Evolutionary conservation across 2,113 vertebrate genomes (phyloP).

Genomic region (Asarcornis scutulata): DNA sequence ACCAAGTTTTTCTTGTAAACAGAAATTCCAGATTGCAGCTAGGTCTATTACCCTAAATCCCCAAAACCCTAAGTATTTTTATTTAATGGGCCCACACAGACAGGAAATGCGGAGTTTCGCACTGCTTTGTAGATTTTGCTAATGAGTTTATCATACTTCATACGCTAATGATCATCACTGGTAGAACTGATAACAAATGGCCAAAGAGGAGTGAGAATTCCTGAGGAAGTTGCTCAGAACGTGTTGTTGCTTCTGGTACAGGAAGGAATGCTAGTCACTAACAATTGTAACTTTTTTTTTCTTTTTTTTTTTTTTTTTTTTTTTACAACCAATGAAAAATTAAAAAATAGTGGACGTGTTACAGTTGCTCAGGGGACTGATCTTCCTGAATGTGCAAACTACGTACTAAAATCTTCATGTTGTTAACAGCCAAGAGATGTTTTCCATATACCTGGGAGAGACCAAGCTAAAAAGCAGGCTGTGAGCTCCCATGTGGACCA

Average conservation of each 20-base stretch:
- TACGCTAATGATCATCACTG: slow-evolving; percentile 29
- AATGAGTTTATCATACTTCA: slow-evolving; percentile 40
- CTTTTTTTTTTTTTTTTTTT: neutral
- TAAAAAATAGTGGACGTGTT: neutral
- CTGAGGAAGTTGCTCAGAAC: slow-evolving; percentile 67
- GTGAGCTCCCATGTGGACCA: neutral
- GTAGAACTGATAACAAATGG: slow-evolving; percentile 62
- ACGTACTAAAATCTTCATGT: neutral
- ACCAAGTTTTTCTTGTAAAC: neutral
- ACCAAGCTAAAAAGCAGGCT: neutral
- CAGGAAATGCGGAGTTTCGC: slow-evolving; percentile 20
- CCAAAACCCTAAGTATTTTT: neutral
- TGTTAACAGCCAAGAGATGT: neutral
- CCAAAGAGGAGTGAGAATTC: slow-evolving; percentile 65
- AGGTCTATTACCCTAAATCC: neutral
- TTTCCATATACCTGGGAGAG: neutral
- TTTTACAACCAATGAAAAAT: neutral
- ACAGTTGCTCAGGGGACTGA: neutral
- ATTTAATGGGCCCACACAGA: neutral
- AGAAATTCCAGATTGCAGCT: neutral
- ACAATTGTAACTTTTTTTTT: slow-evolving; percentile 8
- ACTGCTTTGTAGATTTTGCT: slow-evolving; percentile 24
- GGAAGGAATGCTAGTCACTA: slow-evolving; percentile 53
- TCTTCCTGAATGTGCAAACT: neutral
- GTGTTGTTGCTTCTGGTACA: slow-evolving; percentile 62